These are phyloP conservation scores for Philypnodon macrostomus DNA, from an alignment of 2,797 vertebrate species.

Conservation along the genomic window DNA sequence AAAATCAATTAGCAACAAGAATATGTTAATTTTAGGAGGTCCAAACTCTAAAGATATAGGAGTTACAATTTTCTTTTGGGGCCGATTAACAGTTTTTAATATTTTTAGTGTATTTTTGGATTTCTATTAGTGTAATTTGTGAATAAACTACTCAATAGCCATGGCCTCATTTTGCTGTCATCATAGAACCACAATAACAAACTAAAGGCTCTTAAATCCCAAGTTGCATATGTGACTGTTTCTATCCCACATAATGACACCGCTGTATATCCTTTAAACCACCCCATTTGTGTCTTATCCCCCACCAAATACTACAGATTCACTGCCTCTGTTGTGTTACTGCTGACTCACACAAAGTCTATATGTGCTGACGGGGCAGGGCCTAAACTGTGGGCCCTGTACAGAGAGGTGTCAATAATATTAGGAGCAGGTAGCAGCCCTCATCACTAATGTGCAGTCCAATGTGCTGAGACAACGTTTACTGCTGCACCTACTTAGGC, in stretches of 20 bases:
- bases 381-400: slow-evolving; percentile 21
- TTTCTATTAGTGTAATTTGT: too few relatives aligned
- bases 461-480: slow-evolving; percentile 11
- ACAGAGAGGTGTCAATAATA: slow-evolving; percentile 47
- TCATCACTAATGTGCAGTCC: slow-evolving; percentile 8
- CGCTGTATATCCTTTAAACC: slow-evolving; percentile 17
- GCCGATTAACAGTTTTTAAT: too few relatives aligned
- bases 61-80: too few relatives aligned
- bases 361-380: slow-evolving; percentile 48
- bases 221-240: background rate
- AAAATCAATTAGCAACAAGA: too few relatives aligned
- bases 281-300: slow-evolving; percentile 1
- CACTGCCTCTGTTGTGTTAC: slow-evolving; percentile 34
- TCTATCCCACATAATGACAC: background rate
- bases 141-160: too few relatives aligned
- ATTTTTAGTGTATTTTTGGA: too few relatives aligned
- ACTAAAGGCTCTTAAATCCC: too few relatives aligned
- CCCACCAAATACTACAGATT: slow-evolving; percentile 21
- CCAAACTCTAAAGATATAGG: too few relatives aligned
- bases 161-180: too few relatives aligned
- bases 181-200: too few relatives aligned
- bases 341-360: slow-evolving; percentile 53
- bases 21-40: too few relatives aligned
- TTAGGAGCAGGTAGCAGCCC: slow-evolving; percentile 39
- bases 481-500: slow-evolving; percentile 4